phyloP scores from a whole-genome alignment of 2,888 invertebrate species.

The Standfussiana lucernea region DNA sequence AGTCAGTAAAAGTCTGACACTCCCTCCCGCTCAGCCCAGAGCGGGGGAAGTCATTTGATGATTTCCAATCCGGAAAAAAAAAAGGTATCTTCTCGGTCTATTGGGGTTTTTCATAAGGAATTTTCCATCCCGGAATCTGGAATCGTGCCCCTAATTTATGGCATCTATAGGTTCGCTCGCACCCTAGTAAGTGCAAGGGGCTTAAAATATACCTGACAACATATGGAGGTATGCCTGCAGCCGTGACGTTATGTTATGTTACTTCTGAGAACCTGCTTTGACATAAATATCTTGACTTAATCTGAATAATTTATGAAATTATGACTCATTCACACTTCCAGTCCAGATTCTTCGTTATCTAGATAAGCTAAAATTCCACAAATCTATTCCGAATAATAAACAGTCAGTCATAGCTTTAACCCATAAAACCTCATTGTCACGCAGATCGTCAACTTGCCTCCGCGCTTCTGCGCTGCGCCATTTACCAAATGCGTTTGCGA shows the following conservation, averaged over 20 bases:
- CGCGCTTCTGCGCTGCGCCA: conserved; percentile 80
- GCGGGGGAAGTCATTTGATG: too few species aligned
- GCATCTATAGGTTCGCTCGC: too few species aligned
- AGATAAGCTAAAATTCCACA: conserved; percentile 51
- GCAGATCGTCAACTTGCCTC: conserved; percentile 78
- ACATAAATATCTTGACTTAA: not conserved
- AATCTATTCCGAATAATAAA: conserved; percentile 58
- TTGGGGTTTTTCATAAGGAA: not conserved
- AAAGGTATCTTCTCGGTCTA: not conserved
- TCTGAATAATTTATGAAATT: not conserved
- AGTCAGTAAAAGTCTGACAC: too few species aligned
- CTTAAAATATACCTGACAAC: not conserved
- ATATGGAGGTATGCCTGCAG: not conserved
- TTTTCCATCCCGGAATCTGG: not conserved
- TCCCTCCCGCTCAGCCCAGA: too few species aligned
- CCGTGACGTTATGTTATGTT: not conserved
- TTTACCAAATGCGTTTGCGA: conserved; percentile 88
- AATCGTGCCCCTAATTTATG: too few species aligned
- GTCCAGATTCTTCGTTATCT: conserved; percentile 38
- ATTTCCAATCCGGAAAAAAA: too few species aligned
- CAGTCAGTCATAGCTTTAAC: conserved; percentile 68
- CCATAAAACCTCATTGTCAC: conserved; percentile 81
- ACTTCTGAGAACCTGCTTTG: not conserved
- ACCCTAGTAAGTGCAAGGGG: not conserved
- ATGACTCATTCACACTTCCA: conserved; percentile 18